Conservation (phyloP, 2,797 vertebrate species). For the Macrochelys suwanniensis region DNA sequence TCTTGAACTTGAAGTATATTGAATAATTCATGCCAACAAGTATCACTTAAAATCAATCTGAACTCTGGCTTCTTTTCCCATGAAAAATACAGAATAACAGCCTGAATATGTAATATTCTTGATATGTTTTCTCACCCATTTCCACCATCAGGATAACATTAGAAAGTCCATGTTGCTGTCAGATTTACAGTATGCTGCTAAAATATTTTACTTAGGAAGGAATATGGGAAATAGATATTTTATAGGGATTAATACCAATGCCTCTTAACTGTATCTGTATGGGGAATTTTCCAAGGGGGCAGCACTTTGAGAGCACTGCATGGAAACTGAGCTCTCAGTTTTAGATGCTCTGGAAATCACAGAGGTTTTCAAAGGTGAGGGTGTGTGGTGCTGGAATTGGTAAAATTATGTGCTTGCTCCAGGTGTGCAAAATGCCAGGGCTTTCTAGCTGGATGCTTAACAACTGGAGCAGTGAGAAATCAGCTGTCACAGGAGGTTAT, state of each 20-base stretch:
- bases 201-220: neutral
- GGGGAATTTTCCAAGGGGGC: neutral
- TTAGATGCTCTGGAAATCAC: neutral
- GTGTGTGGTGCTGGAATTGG: neutral
- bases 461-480: neutral
- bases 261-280: neutral
- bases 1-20: neutral
- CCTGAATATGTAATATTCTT: neutral
- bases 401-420: fast-evolving
- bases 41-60: neutral
- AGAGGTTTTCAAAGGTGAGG: neutral
- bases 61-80: conserved; percentile 7
- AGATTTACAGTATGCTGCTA: neutral
- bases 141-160: neutral
- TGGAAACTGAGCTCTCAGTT: neutral
- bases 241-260: neutral
- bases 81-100: neutral
- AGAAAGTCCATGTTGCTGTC: neutral
- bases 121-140: neutral
- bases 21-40: neutral
- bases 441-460: neutral
- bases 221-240: neutral
- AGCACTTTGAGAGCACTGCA: neutral
- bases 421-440: neutral
- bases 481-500: neutral